Evolutionary conservation across 1,140 invertebrate species (phyloP), one percentile per base, ranked within the genome.

Genomic region (Drosophila bipectinata): DNA sequence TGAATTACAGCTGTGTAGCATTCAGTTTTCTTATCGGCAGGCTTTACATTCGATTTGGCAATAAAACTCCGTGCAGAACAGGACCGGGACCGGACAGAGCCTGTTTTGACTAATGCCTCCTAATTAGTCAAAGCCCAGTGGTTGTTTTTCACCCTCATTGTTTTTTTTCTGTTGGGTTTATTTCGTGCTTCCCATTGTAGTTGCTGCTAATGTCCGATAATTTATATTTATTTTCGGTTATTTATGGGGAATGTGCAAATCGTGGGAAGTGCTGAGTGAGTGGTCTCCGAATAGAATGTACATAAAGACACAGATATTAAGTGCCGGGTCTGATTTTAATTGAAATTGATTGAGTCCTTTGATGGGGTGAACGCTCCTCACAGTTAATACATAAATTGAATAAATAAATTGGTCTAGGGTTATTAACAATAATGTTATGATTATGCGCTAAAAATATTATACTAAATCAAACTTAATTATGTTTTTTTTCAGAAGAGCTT

Each of bases 41-140:
- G 69, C 66, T 78, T 81, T 72, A 87, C 83, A 87, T 82, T 88
- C 78, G 69, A 82, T 88, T 76, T 82, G 79, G 69, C 55, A 53
- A 74, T 68, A 53, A 63, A 67, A 64, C 37, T 44, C 55, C 24
- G 37, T 32, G 51, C 44, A 28, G 18, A 10, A 64, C 52, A 51
- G 48, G 28, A 41, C 54, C 21, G 37, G 34, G 34, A 51, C 55
- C 24, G 37, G 39, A 44, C 44, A 28, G 1, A 10, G 63, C 52
- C 55, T 51, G 30, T 59, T 64, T 63, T 88, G 75, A 88, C 83
- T 88, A 88, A 87, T 87, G 75, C 47, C 49, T 47, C 34, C 69
- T 76, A 87, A 87, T 87, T 87, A 85, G 71, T 85, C 82, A 87
- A 60, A 52, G 34, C 47, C 34, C 34, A 18, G 15, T 26, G 32